Percentiles rank a stretch among this genome's conserved stretches.
These are phyloP conservation scores for Rhingia campestris DNA, from an alignment of 2,888 invertebrate genomes.

Conservation along the genomic window DNA sequence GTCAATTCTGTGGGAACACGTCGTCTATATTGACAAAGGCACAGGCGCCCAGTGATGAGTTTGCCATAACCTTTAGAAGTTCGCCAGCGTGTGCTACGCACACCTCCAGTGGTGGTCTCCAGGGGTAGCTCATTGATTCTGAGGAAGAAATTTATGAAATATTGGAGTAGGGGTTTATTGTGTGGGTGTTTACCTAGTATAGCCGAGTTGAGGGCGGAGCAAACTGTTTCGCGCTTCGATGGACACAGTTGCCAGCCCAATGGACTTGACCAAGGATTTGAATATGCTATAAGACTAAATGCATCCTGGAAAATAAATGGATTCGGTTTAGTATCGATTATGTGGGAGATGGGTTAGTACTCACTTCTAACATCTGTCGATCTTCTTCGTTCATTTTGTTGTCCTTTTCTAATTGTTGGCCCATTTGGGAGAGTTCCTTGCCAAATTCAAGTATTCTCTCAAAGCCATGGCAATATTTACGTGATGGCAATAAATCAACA, in stretches of 20 bases:
- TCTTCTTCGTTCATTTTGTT: constrained; percentile 90
- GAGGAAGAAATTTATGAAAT: constrained; percentile 74
- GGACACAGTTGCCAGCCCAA: constrained; percentile 98
- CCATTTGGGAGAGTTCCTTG: constrained; percentile 95
- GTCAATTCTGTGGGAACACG: constrained; percentile 85
- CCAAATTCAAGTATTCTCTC: constrained; percentile 98
- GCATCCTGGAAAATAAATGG: constrained; percentile 88
- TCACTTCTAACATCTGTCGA: constrained; percentile 95
- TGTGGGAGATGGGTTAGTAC: constrained; percentile 36
- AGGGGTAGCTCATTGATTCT: constrained; percentile 95
- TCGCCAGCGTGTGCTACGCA: constrained; percentile 95
- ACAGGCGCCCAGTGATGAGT: constrained; percentile 94
- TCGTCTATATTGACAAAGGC: constrained; percentile 96
- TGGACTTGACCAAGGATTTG: constrained; percentile 98
- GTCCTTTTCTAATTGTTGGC: constrained; percentile 91
- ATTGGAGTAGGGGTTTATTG: neutral
- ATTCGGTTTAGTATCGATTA: neutral
- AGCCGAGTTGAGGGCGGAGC: constrained; percentile 98
- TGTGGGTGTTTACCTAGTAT: constrained; percentile 90
- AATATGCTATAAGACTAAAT: constrained; percentile 98
- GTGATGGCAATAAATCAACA: constrained; percentile 81
- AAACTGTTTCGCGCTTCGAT: constrained; percentile 96
- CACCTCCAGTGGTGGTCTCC: constrained; percentile 95
- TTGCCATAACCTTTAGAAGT: constrained; percentile 94
- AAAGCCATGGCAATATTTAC: constrained; percentile 86